Conservation (phyloP, 2,113 vertebrate genomes). For the Eubucco bourcierii region DNA sequence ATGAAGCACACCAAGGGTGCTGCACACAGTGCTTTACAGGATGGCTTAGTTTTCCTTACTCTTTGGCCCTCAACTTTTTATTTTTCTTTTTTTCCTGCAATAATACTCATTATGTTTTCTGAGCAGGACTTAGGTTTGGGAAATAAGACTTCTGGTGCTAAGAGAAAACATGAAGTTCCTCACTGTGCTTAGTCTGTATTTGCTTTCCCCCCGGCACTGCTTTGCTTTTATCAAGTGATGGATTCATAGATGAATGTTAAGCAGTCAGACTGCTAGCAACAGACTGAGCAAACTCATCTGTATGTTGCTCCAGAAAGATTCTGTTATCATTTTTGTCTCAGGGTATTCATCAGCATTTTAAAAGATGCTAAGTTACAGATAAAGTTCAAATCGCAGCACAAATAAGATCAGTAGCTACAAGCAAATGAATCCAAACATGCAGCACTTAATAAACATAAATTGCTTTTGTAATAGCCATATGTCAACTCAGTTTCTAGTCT, state of each 20-base stretch:
- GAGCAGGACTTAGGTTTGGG: background rate
- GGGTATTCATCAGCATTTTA: background rate
- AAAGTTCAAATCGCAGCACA: background rate
- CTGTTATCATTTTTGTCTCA: background rate
- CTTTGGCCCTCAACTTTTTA: background rate
- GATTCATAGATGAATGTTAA: background rate
- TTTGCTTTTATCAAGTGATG: background rate
- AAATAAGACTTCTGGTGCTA: background rate
- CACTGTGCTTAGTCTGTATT: background rate
- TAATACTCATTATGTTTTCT: background rate
- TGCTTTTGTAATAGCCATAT: background rate
- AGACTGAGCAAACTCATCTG: background rate
- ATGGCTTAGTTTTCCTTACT: background rate
- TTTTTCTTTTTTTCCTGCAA: background rate
- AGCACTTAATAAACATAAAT: background rate
- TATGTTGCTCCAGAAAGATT: background rate
- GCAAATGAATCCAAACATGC: background rate
- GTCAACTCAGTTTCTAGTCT: background rate
- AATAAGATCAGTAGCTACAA: background rate
- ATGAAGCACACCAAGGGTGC: background rate
- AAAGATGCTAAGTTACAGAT: background rate
- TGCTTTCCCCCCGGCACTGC: background rate
- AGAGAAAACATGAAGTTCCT: background rate
- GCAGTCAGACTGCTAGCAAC: background rate
- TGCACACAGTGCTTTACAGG: accelerated